phyloP scores from a whole-genome alignment of 1,140 invertebrate genomes.

The Drosophila pseudoananassae region DNA sequence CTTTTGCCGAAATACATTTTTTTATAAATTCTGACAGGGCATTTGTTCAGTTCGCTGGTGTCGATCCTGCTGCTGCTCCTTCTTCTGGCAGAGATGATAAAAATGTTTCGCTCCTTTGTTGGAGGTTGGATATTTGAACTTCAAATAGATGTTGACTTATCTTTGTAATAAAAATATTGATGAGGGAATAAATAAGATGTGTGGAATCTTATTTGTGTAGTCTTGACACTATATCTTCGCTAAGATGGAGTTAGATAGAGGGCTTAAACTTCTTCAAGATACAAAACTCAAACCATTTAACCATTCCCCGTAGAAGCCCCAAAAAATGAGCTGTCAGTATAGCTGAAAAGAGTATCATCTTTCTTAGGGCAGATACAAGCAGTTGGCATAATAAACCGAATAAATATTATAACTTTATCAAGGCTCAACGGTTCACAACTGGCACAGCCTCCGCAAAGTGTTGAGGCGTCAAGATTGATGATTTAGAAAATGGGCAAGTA shows the following conservation, averaged over 20 bases:
- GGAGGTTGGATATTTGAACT: constrained; percentile 16
- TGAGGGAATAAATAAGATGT: constrained; percentile 13
- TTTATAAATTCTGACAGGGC: constrained; percentile 73
- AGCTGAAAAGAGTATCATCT: constrained; percentile 24
- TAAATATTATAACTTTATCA: constrained; percentile 77
- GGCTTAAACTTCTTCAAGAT: neutral
- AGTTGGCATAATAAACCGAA: constrained; percentile 69
- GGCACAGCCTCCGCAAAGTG: constrained; percentile 40
- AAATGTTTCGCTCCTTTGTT: constrained; percentile 46
- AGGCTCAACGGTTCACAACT: constrained; percentile 33
- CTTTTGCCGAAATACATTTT: constrained; percentile 72
- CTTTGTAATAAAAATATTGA: constrained; percentile 27
- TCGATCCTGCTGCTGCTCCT: constrained; percentile 17
- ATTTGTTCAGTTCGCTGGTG: constrained; percentile 51
- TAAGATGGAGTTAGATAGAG: neutral
- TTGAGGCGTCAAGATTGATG: constrained; percentile 79
- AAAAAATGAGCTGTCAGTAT: constrained; percentile 55
- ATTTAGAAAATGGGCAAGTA: constrained; percentile 31
- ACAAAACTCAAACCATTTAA: neutral
- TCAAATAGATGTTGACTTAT: constrained; percentile 40
- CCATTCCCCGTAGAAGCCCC: neutral
- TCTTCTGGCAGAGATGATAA: constrained; percentile 50
- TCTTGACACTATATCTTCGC: neutral
- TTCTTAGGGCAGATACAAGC: constrained; percentile 26
- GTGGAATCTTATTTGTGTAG: neutral